These are phyloP conservation scores for Stenopsyche tienmushanensis DNA, from an alignment of 1,140 invertebrate genomes.

Conservation along the genomic window DNA sequence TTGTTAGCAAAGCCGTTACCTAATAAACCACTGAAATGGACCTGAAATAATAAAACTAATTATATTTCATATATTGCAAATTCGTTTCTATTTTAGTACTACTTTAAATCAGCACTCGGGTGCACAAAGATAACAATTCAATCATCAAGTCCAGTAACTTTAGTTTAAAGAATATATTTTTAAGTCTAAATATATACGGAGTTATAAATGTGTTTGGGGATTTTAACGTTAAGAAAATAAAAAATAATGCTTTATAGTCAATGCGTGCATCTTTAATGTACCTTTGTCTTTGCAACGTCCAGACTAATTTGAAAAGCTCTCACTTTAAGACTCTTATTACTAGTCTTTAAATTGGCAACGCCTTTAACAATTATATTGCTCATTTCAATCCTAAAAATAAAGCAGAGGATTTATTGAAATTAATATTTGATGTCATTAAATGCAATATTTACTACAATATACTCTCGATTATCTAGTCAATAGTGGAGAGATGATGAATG, in stretches of 20 bases:
- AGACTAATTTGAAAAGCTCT: constrained; percentile 25
- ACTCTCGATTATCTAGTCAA: neutral
- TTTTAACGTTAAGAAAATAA: no score
- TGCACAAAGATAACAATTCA: no score
- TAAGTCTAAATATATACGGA: no score
- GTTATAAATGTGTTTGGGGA: no score
- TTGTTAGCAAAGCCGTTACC: constrained; percentile 31
- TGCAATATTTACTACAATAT: neutral
- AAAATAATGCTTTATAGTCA: no score
- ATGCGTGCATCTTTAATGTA: constrained; percentile 6
- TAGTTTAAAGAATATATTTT: no score
- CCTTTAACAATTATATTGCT: constrained; percentile 21
- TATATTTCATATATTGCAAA: neutral
- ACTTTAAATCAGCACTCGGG: no score
- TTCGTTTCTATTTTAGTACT: neutral
- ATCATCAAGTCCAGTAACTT: no score
- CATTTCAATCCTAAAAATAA: constrained; percentile 28
- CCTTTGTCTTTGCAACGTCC: constrained; percentile 31
- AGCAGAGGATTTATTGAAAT: neutral
- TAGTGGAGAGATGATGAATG: no score
- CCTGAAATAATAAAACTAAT: constrained; percentile 27
- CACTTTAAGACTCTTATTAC: constrained; percentile 22
- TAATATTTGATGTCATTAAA: neutral
- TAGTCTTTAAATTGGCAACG: constrained; percentile 26
- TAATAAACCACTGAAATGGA: constrained; percentile 31